phyloP scores from a whole-genome alignment of 2,797 vertebrate genomes.

The Chromobotia macracanthus region DNA sequence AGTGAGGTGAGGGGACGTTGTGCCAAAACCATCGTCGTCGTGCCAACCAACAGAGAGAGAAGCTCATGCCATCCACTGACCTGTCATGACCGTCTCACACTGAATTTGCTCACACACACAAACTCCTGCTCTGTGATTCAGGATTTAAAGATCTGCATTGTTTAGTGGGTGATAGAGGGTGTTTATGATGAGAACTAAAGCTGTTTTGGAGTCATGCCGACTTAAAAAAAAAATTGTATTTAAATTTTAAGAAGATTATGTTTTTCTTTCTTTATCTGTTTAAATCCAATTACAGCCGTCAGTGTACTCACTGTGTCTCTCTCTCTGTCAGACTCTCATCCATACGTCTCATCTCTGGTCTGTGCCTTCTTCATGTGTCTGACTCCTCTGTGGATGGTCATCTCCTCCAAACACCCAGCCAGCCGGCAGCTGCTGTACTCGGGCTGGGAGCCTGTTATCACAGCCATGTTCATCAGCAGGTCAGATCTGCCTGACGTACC shows the following conservation, averaged over 20 bases:
- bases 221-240: constrained; percentile 31
- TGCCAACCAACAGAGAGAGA: constrained; percentile 30
- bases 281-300: constrained; percentile 18
- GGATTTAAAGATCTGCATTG: constrained; percentile 31
- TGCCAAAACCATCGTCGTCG: constrained; percentile 38
- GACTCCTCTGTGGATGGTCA: constrained; percentile 92
- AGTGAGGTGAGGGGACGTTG: constrained; percentile 34
- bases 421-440: constrained; percentile 94
- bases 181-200: constrained; percentile 28
- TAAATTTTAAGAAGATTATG: constrained; percentile 42
- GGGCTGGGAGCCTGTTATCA: constrained; percentile 97
- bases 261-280: constrained; percentile 23
- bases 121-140: constrained; percentile 29
- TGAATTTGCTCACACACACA: constrained; percentile 46
- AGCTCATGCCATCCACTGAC: constrained; percentile 36
- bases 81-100: constrained; percentile 25
- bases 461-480: constrained; percentile 98
- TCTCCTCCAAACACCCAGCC: constrained; percentile 94
- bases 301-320: not conserved
- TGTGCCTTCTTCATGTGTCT: constrained; percentile 94
- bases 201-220: constrained; percentile 5
- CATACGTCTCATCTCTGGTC: constrained; percentile 89
- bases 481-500: constrained; percentile 61
- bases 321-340: constrained; percentile 82
- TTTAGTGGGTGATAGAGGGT: constrained; percentile 12